phyloP scores from a whole-genome alignment of 1,140 invertebrate genomes.

The Drosophila lini region DNA sequence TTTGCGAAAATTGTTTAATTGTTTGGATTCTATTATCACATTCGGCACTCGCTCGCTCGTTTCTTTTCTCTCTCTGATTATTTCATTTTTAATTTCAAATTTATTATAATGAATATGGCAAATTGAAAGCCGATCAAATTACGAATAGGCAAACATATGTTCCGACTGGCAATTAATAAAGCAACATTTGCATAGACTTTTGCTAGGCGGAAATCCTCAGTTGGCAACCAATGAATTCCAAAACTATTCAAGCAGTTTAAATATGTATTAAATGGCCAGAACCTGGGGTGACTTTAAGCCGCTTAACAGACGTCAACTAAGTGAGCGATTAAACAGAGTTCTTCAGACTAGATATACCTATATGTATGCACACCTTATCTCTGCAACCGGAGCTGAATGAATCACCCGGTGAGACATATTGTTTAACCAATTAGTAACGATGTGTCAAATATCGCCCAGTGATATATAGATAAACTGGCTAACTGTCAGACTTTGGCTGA shows the following conservation, averaged over 20 bases:
- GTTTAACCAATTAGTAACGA: constrained; percentile 76
- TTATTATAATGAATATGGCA: constrained; percentile 24
- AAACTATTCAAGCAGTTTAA: constrained; percentile 10
- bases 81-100: constrained; percentile 7
- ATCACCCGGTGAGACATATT: constrained; percentile 65
- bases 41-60: constrained; percentile 29
- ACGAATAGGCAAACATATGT: constrained; percentile 60
- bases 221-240: constrained; percentile 10
- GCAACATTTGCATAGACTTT: constrained; percentile 66
- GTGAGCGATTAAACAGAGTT: constrained; percentile 37
- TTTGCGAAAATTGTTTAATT: constrained; percentile 80
- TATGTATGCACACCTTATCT: constrained; percentile 18
- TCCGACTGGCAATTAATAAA: constrained; percentile 52
- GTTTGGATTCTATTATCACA: constrained; percentile 79
- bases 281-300: constrained; percentile 10
- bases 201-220: constrained; percentile 44
- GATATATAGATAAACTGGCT: constrained; percentile 49
- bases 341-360: not conserved
- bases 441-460: constrained; percentile 67
- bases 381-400: constrained; percentile 27
- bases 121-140: constrained; percentile 57
- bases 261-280: not conserved
- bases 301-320: constrained; percentile 33
- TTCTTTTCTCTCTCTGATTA: not conserved
- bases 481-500: constrained; percentile 51